These are phyloP conservation scores for Camponotus vicinus DNA, from an alignment of 1,140 invertebrate genomes.

Conservation along the genomic window DNA sequence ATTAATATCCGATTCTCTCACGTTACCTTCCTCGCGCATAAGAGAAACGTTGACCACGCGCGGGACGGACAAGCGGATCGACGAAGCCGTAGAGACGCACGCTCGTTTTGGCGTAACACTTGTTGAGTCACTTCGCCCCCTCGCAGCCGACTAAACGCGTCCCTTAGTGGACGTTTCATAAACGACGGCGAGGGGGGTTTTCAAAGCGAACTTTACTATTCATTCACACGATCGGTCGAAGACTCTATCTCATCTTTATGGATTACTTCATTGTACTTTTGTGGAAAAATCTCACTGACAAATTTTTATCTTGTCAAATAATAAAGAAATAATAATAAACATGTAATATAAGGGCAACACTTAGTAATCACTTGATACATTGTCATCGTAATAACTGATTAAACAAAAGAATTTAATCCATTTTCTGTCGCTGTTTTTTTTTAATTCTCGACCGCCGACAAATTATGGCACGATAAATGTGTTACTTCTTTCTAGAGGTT, in stretches of 20 bases:
- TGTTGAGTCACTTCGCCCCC: constrained; percentile 76
- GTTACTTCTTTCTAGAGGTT: constrained; percentile 9
- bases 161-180: constrained; percentile 65
- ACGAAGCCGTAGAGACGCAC: constrained; percentile 68
- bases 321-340: not conserved
- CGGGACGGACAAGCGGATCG: constrained; percentile 63
- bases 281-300: not conserved
- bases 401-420: not conserved
- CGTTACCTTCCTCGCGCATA: not conserved
- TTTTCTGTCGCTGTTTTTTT: not conserved
- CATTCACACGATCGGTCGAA: not conserved
- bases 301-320: not conserved
- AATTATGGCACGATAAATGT: constrained; percentile 17
- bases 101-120: constrained; percentile 77
- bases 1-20: constrained; percentile 31
- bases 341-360: not conserved
- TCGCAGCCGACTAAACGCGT: constrained; percentile 57
- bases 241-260: not conserved
- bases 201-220: not conserved
- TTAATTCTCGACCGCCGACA: constrained; percentile 19
- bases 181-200: constrained; percentile 39
- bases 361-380: not conserved
- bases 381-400: not conserved
- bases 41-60: constrained; percentile 61
- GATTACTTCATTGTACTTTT: not conserved